Base-by-base conservation (phyloP, 2,797 vertebrate species). In the Diplodus puntazzo region DNA sequence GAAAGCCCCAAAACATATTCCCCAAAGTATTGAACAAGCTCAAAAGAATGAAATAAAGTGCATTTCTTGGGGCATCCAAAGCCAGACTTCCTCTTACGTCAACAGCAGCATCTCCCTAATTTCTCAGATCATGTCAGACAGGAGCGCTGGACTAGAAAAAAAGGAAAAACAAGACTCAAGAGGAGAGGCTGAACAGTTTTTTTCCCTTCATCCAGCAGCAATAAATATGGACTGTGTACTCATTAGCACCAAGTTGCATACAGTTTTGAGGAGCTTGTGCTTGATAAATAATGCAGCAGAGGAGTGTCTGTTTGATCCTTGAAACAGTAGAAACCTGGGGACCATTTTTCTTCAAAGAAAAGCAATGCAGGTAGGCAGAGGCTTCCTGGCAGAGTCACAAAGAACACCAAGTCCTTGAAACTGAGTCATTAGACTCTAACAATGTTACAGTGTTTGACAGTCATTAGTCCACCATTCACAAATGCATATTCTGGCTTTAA, bases 201-300 rank as follows among this genome's bases (percentile, higher is more conserved):
- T 83, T 67, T 66, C 62, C 42, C 14, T 46, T 70, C 71, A 55
- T 81, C 77, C 79, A 87, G 85, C 78, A 71, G 80, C 82, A 87
- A 88, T 88, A 91, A 88, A 91, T 88, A 83, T 87, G 81, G 86
- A 65, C 85, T 83, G 85, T 84, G 68, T 87, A 85, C 86, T 92
- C 86, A 91, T 94, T 91, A 91, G 85, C 78, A 85, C 66, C 80
- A 48, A 81, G 80, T 82, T 75, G 77, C 69, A 74, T 74, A 75
- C 77, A 77, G 81, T 85, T 87, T 82, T 81, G 73, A 76, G 82
- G 64, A 78, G 84, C 77, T 76, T 8, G 75, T 72, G 84, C 69
- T 85, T 87, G 77, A 91, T 92, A 90, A 92, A 92, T 91, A 92
- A 90, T 89, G 87, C 85, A 93, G 79, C 45, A 77, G 66, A 72